Base-by-base conservation (phyloP, 1,140 invertebrate genomes). In the Patella vulgata region DNA sequence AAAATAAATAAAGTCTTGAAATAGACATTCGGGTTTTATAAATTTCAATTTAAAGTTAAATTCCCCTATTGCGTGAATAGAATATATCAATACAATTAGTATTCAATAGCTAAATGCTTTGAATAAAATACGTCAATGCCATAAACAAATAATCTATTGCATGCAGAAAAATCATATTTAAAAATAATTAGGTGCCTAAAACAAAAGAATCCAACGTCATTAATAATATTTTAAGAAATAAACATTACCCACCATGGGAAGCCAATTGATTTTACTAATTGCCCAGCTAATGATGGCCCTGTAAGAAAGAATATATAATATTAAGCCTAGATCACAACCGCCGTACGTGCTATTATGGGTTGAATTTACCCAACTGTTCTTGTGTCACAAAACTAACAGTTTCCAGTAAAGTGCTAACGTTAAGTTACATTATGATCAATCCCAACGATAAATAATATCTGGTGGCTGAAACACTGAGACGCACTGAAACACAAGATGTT, bases 191-290 rank as follows among this genome's bases (percentile, higher is more conserved):
- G 36, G n/a, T 21, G 36, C 33, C 17, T 44, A 19, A 47, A 14
- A 52, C 8, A 50, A 25, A 31, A 1, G 12, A 54, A 25, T 39
- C 21, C 5, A 11, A 4, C 6, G 6, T 36, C 6, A 36, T 14
- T 14, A 36, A 8, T 36, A 14, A 8, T 36, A 36, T 36, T 36
- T 36, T 36, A 14, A 14, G 33, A 14, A 36, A 36, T 8, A 1
- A 21, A 12, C 14, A 43, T 6, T 31, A 68, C 66, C 74, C 77
- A 83, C 92, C 93, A 95, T 77, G 93, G 91, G 79, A 98, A 98
- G 42, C 96, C 95, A 73, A 97, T 92, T 42, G 87, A 90, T 82
- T 96, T 94, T 0, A 97, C 94, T 51, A 97, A 82, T 27, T 77
- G 66, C 14, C 80, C 80, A 36, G 70, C 76, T 25, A 81, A 56